Base-by-base conservation (phyloP, 2,888 invertebrate genomes). In the Drosophila robusta region DNA sequence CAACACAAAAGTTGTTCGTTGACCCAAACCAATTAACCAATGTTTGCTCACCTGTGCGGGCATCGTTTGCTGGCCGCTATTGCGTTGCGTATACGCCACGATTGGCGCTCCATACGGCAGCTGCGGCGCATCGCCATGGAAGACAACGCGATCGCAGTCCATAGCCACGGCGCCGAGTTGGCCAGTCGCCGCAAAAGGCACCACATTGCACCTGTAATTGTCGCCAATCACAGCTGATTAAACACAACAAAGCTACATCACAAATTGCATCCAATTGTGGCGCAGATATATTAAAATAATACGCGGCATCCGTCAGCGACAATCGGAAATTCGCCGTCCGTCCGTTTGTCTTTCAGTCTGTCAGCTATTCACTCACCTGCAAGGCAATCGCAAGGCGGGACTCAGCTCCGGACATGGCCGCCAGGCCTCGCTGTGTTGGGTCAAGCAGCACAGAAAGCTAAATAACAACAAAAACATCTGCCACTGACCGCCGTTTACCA, bases 61-160 rank as follows among this genome's bases (percentile, higher is more conserved):
- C 72, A 98, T 92, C 58, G 95, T 94, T 91, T 97, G 97, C 84
- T 96, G 95, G 0, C 97, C 97, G 71, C 96, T 95, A 92, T 95
- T 94, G 75, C 95, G 93, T 91, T 97, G 97, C 63, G 95, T 95
- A 92, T 96, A 96, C 8, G 95, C 94, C 51, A 95, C 95, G 67
- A 98, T 95, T 3, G 96, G 97, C 24, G 96, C 96, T 46, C 96
- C 95, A 87, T 95, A 95, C 1, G 97, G 96, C 78, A 96, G 92
- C 9, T 95, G 93, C 0, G 97, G 95, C 75, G 95, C 95, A 90
- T 97, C 97, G 5, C 95, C 95, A 26, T 95, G 93, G 88, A 97
- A 97, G 29, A 97, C 96, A 24, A 97, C 95, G 8, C 94, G 93
- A 93, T 98, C 97, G 91, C 98, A 98, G 91, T 97, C 95, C 94